These are phyloP conservation scores for Heliconius ismenius DNA, from an alignment of 2,888 invertebrate species.

Conservation along the genomic window DNA sequence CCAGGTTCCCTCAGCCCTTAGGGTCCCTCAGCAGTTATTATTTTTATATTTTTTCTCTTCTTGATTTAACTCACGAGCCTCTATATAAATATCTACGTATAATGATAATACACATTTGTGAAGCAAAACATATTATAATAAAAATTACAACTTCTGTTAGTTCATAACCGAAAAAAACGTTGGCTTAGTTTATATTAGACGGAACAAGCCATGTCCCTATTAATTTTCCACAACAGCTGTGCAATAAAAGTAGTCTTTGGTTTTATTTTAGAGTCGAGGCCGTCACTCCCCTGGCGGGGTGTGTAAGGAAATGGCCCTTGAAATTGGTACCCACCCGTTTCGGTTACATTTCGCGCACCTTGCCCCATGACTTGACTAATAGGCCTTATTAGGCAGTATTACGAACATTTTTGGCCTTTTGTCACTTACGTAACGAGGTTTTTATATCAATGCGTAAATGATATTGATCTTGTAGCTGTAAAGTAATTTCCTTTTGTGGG, in stretches of 20 bases:
- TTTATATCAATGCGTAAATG: conserved; percentile 39
- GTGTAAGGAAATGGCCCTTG: conserved; percentile 77
- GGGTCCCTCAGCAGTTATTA: too few relatives aligned
- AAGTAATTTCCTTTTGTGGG: conserved; percentile 33
- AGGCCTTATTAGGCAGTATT: conserved; percentile 61
- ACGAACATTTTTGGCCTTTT: conserved; percentile 58
- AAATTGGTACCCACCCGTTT: conserved; percentile 70
- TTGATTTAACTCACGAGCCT: neutral
- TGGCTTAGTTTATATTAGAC: conserved; percentile 34
- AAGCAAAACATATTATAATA: neutral
- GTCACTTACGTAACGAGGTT: conserved; percentile 63
- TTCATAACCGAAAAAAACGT: neutral
- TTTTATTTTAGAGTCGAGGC: conserved; percentile 59
- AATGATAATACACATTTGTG: neutral
- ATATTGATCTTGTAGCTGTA: conserved; percentile 29
- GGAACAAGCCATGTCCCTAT: conserved; percentile 44
- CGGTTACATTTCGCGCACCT: conserved; percentile 71
- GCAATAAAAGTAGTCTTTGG: conserved; percentile 51
- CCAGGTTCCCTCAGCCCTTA: too few relatives aligned
- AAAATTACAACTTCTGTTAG: neutral
- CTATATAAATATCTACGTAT: neutral
- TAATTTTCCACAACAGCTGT: conserved; percentile 61
- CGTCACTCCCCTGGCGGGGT: conserved; percentile 55
- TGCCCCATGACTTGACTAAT: conserved; percentile 70
- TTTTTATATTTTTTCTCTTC: too few relatives aligned